phyloP scores from a whole-genome alignment of 2,113 vertebrate genomes.

The Regulus satrapa region DNA sequence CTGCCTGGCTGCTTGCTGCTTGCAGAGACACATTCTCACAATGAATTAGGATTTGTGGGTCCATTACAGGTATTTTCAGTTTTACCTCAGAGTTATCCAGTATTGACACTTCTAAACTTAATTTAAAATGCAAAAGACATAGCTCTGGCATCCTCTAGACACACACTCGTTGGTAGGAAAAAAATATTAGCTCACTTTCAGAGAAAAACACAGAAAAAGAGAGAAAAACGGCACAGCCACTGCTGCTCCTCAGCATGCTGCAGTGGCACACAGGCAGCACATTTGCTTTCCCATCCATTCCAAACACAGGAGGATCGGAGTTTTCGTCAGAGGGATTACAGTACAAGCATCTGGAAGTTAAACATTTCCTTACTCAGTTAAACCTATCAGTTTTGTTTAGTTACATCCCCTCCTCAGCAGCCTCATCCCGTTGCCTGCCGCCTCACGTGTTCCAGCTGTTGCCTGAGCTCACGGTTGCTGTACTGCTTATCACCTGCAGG shows the following conservation, averaged over 20 bases:
- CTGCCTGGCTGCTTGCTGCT: neutral
- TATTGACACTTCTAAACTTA: neutral
- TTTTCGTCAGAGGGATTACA: neutral
- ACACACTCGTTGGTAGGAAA: neutral
- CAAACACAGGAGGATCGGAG: neutral
- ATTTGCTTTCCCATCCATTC: neutral
- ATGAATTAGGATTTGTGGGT: neutral
- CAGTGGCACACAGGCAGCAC: rapidly evolving
- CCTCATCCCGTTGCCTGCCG: neutral
- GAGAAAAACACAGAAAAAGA: too few relatives aligned
- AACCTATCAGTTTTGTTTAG: neutral
- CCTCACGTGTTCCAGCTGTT: neutral
- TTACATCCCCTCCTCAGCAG: neutral
- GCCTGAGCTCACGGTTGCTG: neutral
- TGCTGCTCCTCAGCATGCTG: neutral
- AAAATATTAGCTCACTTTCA: neutral
- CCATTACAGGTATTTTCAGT: neutral
- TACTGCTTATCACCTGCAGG: neutral
- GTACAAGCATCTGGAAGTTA: slow-evolving; percentile 19
- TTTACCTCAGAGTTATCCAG: neutral
- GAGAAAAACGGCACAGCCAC: rapidly evolving
- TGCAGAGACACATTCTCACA: neutral
- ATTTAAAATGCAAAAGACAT: neutral
- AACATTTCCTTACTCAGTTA: slow-evolving; percentile 22
- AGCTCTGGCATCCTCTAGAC: neutral